These are phyloP conservation scores for Achatina immaculata DNA, from an alignment of 1,140 invertebrate genomes.

Conservation along the genomic window DNA sequence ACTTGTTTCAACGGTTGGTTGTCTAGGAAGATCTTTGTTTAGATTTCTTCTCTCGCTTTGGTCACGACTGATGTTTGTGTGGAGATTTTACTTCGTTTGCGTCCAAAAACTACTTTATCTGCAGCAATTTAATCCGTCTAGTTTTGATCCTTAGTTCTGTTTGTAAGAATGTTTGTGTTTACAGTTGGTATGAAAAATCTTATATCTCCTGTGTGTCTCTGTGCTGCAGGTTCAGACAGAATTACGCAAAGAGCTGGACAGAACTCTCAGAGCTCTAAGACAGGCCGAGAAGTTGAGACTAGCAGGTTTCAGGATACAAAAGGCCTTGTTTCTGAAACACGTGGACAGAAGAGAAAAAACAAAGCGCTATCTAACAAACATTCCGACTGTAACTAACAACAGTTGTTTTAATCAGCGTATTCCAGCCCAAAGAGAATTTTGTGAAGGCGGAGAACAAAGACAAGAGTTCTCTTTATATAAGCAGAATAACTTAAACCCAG, in stretches of 20 bases:
- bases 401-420: neutral
- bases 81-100: too few relatives aligned
- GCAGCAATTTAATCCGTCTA: too few relatives aligned
- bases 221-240: neutral
- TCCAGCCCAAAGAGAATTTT: neutral
- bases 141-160: too few relatives aligned
- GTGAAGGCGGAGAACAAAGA: neutral
- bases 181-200: too few relatives aligned
- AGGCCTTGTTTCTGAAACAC: neutral
- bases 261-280: neutral
- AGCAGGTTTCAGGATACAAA: neutral
- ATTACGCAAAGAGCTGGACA: constrained; percentile 9
- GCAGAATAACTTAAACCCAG: neutral
- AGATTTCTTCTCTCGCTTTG: too few relatives aligned
- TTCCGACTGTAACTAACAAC: neutral
- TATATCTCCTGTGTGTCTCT: neutral
- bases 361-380: neutral
- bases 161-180: too few relatives aligned
- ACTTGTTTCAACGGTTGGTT: too few relatives aligned
- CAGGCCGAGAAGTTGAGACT: neutral
- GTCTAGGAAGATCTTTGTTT: too few relatives aligned
- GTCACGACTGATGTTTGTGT: too few relatives aligned
- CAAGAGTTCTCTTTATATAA: neutral
- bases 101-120: too few relatives aligned
- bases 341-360: neutral